Conservation (phyloP, 2,888 invertebrate genomes). For the Coleophora flavipennella region DNA sequence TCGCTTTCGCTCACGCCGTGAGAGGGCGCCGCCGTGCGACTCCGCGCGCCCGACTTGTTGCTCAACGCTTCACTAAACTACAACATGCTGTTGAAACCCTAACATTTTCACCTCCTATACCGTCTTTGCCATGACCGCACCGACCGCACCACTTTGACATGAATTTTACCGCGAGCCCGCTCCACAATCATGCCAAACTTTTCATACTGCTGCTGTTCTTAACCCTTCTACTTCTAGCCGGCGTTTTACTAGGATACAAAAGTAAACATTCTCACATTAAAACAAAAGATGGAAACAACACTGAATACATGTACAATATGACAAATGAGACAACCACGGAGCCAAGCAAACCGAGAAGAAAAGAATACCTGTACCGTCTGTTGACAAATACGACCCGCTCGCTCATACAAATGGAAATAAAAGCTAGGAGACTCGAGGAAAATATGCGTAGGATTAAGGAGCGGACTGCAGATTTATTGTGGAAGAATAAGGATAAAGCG, state of each 20-base stretch:
- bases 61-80: conserved; percentile 25
- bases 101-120: conserved; percentile 17
- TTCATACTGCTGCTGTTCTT: conserved; percentile 52
- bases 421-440: conserved; percentile 70
- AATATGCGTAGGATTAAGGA: conserved; percentile 73
- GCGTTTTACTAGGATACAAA: conserved; percentile 43
- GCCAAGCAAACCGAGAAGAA: conserved; percentile 53
- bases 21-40: conserved; percentile 60
- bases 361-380: conserved; percentile 69
- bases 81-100: conserved; percentile 41
- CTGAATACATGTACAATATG: conserved; percentile 44
- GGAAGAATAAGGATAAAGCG: conserved; percentile 70
- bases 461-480: conserved; percentile 70
- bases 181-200: conserved; percentile 54
- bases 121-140: conserved; percentile 21
- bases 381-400: conserved; percentile 71
- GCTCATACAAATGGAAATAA: conserved; percentile 73
- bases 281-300: conserved; percentile 31
- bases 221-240: conserved; percentile 41
- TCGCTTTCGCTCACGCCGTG: conserved; percentile 59
- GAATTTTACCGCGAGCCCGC: conserved; percentile 55
- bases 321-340: conserved; percentile 51
- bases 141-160: conserved; percentile 37
- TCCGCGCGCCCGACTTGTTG: conserved; percentile 50
- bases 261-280: conserved; percentile 36